A percentile compares a stretch with the other conserved stretches of the same genome.
phyloP scores from a whole-genome alignment of 2,797 vertebrate genomes.

The Dermochelys coriacea region DNA sequence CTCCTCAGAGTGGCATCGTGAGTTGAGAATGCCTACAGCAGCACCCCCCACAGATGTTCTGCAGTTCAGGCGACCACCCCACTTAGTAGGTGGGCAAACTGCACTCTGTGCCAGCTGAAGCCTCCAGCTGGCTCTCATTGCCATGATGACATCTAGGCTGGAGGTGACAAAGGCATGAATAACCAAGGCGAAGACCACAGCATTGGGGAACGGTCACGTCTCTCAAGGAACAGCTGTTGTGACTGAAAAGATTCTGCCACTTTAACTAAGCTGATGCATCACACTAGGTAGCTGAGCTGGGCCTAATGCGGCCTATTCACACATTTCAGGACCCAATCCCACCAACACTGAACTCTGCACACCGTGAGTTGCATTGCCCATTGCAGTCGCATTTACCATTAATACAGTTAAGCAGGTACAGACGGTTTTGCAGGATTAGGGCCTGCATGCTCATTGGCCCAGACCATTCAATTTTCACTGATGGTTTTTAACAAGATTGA shows the following conservation, averaged over 20 bases:
- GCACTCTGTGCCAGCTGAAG: not conserved
- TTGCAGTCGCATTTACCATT: not conserved
- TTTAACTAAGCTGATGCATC: not conserved
- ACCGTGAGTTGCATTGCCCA: not conserved
- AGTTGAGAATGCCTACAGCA: accelerated
- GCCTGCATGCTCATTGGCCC: not conserved
- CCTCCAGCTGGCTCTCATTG: not conserved
- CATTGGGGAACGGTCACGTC: not conserved
- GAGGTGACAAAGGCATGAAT: not conserved
- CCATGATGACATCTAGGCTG: not conserved
- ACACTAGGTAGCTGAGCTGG: not conserved
- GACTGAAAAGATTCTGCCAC: not conserved
- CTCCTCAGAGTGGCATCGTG: accelerated
- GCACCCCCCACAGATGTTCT: not conserved
- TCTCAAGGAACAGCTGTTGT: not conserved
- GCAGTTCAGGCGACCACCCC: not conserved
- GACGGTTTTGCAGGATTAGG: not conserved
- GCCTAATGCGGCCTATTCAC: not conserved
- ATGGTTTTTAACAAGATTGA: not conserved
- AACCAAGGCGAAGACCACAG: not conserved
- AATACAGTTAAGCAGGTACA: not conserved
- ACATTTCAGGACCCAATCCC: not conserved
- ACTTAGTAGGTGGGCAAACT: not conserved
- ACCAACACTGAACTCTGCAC: not conserved
- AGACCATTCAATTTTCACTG: not conserved